phyloP scores from a whole-genome alignment of 2,113 vertebrate genomes.

The Oryzias woworae region DNA sequence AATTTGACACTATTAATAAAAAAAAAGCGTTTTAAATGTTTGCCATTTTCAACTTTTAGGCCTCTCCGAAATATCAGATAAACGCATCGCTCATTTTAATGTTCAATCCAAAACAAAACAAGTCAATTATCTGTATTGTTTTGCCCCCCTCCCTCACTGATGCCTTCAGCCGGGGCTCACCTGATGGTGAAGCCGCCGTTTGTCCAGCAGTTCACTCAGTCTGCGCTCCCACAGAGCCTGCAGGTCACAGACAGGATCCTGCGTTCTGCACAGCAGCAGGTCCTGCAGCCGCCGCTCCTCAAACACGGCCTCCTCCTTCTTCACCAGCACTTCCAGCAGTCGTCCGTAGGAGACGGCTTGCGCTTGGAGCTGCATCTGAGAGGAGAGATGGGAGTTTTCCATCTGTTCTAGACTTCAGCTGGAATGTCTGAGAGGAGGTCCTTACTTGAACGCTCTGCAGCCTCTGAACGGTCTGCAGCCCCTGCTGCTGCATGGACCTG shows the following conservation, averaged over 20 bases:
- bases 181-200: constrained; percentile 59
- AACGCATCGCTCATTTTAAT: no score
- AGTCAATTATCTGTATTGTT: no score
- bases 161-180: constrained; percentile 28
- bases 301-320: constrained; percentile 56
- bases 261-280: constrained; percentile 46
- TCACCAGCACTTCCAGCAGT: constrained; percentile 50
- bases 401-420: neutral
- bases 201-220: constrained; percentile 53
- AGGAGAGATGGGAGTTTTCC: neutral
- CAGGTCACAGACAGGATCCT: constrained; percentile 32
- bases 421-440: neutral
- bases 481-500: neutral
- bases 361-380: constrained; percentile 30
- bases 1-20: no score
- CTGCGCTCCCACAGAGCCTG: constrained; percentile 49
- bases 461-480: neutral
- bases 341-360: constrained; percentile 17
- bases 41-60: no score
- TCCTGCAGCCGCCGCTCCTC: constrained; percentile 69
- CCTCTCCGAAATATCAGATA: no score
- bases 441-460: constrained; percentile 27
- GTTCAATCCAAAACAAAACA: no score
- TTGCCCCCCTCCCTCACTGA: no score
- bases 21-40: no score